phyloP scores from a whole-genome alignment of 2,113 vertebrate species.

The Arothron firmamentum region DNA sequence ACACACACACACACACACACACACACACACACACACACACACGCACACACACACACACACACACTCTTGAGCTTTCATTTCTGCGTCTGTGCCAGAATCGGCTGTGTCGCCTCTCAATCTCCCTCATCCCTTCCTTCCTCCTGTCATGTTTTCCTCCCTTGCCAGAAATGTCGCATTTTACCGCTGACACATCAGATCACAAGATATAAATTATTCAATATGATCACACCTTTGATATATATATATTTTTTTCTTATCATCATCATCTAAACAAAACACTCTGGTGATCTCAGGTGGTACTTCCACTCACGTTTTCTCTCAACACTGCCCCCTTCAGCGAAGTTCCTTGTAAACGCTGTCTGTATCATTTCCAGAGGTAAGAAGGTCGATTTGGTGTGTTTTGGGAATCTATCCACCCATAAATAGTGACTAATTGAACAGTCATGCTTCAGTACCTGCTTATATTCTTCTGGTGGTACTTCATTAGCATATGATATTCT shows the following conservation, averaged over 20 bases:
- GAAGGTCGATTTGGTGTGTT: no score
- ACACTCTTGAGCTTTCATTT: constrained; percentile 50
- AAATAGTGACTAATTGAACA: no score
- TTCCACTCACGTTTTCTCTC: constrained; percentile 17
- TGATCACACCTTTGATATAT: not conserved
- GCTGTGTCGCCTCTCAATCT: constrained; percentile 51
- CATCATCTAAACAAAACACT: constrained; percentile 6
- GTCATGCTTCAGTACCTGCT: no score
- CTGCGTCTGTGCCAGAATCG: constrained; percentile 43
- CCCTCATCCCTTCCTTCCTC: constrained; percentile 41
- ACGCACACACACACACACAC: constrained; percentile 11
- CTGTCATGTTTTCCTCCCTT: constrained; percentile 34
- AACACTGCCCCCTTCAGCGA: constrained; percentile 57
- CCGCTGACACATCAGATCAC: constrained; percentile 21
- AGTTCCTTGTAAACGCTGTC: not conserved
- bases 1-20: constrained; percentile 12
- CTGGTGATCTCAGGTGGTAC: constrained; percentile 34
- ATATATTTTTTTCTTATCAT: constrained; percentile 18
- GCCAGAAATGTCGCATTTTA: constrained; percentile 25
- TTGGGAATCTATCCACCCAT: no score
- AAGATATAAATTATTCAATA: not conserved
- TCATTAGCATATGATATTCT: no score
- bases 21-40: constrained; percentile 10
- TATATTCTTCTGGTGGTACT: no score
- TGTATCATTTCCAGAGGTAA: no score